These are phyloP conservation scores for Plebejus argus DNA, from an alignment of 2,888 invertebrate species.

Conservation along the genomic window DNA sequence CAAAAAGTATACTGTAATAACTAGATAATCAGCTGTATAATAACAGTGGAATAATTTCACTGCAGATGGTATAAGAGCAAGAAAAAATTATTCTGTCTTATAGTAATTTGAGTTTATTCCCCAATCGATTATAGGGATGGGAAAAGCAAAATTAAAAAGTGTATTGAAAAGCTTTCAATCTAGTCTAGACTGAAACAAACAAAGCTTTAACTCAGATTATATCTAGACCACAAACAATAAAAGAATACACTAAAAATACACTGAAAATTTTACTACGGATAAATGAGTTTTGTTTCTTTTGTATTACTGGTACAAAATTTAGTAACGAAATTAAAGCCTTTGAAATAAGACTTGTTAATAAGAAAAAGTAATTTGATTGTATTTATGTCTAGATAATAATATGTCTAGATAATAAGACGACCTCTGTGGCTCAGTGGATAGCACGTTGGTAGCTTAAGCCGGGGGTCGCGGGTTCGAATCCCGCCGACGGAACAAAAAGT, in stretches of 20 bases:
- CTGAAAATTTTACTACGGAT: not conserved
- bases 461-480: no score
- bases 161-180: constrained; percentile 4
- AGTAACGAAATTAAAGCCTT: not conserved
- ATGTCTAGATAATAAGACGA: no score
- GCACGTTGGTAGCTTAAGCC: no score
- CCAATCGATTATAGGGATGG: not conserved
- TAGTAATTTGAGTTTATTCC: not conserved
- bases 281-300: constrained; percentile 6
- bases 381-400: no score
- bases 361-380: no score
- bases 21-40: no score
- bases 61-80: not conserved
- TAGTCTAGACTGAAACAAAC: constrained; percentile 16
- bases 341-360: not conserved
- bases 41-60: no score
- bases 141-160: constrained; percentile 11
- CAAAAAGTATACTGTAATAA: no score
- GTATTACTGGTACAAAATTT: not conserved
- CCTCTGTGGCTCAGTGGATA: no score
- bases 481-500: no score
- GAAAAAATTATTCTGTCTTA: not conserved
- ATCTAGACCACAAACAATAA: constrained; percentile 16
- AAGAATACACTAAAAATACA: constrained; percentile 6
- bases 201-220: constrained; percentile 19